Conservation (phyloP, 2,113 vertebrate species). For the Phocoena phocoena region DNA sequence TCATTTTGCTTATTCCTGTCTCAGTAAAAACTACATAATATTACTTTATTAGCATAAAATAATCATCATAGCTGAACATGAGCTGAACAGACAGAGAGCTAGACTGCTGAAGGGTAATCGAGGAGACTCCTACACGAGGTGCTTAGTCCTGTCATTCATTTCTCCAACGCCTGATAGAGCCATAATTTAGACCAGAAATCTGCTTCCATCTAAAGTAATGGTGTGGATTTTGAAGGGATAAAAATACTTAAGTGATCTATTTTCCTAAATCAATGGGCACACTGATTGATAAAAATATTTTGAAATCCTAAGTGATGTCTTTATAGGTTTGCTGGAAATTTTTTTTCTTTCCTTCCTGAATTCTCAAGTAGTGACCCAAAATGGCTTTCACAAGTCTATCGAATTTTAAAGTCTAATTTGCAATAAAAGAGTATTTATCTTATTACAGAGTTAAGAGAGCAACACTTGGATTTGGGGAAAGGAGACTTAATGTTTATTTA, state of each 20-base stretch:
- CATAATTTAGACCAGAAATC: background rate
- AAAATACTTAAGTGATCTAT: background rate
- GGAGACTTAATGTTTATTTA: background rate
- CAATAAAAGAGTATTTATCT: background rate
- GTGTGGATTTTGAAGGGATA: background rate
- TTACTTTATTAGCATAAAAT: constrained; percentile 74
- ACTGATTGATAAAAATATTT: background rate
- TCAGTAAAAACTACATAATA: constrained; percentile 55
- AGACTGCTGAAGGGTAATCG: constrained; percentile 16
- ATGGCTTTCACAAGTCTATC: background rate
- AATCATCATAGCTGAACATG: constrained; percentile 53
- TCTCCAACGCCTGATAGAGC: background rate
- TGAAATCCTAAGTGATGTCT: background rate
- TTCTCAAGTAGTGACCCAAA: background rate
- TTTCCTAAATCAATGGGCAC: constrained; percentile 9
- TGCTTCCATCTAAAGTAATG: background rate
- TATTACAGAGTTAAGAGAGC: background rate
- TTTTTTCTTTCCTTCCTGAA: background rate
- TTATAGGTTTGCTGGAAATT: background rate
- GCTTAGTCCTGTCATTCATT: constrained; percentile 10
- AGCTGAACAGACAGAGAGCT: constrained; percentile 25
- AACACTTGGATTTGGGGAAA: background rate
- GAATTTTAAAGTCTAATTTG: background rate
- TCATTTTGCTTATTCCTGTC: constrained; percentile 62
- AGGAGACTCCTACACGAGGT: background rate